phyloP scores from a whole-genome alignment of 2,888 invertebrate species.

The Torymus aiolomorphi region DNA sequence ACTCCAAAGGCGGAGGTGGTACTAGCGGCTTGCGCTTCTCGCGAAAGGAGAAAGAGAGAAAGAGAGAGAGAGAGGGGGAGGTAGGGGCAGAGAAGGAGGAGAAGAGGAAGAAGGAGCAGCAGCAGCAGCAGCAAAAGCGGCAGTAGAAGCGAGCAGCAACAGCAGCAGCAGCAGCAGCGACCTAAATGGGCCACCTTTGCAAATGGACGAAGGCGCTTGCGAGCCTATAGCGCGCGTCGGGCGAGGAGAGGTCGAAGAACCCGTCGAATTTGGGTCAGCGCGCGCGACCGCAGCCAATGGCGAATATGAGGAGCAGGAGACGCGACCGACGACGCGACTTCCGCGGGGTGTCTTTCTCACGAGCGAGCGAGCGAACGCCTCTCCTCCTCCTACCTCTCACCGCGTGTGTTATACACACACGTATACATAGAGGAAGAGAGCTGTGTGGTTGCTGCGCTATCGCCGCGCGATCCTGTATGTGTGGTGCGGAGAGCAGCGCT shows the following conservation, averaged over 20 bases:
- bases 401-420: too few species aligned
- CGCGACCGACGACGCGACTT: constrained; percentile 40
- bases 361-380: constrained; percentile 2
- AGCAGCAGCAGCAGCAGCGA: constrained; percentile 55
- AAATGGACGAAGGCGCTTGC: constrained; percentile 36
- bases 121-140: constrained; percentile 59
- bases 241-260: constrained; percentile 51
- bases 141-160: neutral
- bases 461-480: too few species aligned
- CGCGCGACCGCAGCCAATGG: constrained; percentile 51
- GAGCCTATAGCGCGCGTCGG: too few species aligned
- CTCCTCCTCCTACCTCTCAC: constrained; percentile 29
- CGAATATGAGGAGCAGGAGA: constrained; percentile 54
- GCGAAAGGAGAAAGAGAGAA: constrained; percentile 8
- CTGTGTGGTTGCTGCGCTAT: too few species aligned
- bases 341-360: constrained; percentile 58
- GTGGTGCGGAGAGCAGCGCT: too few species aligned
- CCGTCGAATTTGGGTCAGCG: constrained; percentile 56
- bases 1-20: constrained; percentile 31
- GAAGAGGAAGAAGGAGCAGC: constrained; percentile 42
- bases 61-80: constrained; percentile 30
- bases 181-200: constrained; percentile 50
- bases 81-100: constrained; percentile 55
- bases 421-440: too few species aligned
- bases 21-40: constrained; percentile 35